Conservation (phyloP, 2,113 vertebrate genomes). For the Piprites chloris region DNA sequence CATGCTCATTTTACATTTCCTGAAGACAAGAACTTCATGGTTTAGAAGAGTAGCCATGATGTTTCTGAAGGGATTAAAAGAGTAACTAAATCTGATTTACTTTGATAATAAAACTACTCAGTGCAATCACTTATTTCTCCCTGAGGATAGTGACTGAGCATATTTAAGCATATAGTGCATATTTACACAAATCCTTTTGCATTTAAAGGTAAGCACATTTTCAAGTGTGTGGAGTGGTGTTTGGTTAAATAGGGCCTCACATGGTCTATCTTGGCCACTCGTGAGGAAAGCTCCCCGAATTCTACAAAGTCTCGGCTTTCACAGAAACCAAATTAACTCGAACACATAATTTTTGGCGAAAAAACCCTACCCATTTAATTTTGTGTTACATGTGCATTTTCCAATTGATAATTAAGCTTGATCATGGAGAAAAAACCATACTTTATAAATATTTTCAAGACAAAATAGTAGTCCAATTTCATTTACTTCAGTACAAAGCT, state of each 20-base stretch:
- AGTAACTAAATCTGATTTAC: background rate
- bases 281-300: background rate
- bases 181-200: background rate
- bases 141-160: too few relatives aligned
- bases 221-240: fast-evolving
- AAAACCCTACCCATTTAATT: background rate
- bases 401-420: background rate
- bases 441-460: background rate
- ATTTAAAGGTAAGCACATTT: background rate
- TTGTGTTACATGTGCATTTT: background rate
- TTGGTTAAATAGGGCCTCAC: background rate
- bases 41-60: background rate
- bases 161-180: fast-evolving
- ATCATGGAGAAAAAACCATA: background rate
- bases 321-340: background rate
- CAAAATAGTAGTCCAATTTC: background rate
- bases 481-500: background rate
- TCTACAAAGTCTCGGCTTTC: background rate
- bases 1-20: background rate
- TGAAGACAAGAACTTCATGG: background rate
- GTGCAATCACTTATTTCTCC: background rate
- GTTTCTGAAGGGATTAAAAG: background rate
- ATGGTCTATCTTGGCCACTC: fast-evolving
- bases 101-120: background rate
- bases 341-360: background rate